phyloP scores from a whole-genome alignment of 2,797 vertebrate genomes.

The Sebastes taczanowskii region DNA sequence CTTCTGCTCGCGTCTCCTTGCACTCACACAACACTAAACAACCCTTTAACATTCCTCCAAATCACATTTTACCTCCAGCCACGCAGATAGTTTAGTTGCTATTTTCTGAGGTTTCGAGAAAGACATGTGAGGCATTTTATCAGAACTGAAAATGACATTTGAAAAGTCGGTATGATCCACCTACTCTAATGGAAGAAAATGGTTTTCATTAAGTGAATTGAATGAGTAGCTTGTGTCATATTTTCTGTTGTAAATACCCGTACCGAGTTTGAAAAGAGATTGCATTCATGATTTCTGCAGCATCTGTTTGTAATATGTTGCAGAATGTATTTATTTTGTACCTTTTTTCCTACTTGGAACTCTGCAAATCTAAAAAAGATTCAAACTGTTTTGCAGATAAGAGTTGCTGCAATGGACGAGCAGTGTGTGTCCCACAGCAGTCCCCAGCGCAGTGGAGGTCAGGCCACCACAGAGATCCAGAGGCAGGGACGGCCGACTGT shows the following conservation, averaged over 20 bases:
- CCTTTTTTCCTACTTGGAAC: neutral
- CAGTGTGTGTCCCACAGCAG: slow-evolving; percentile 80
- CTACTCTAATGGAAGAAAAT: neutral
- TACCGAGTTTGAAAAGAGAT: neutral
- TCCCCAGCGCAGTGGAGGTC: slow-evolving; percentile 70
- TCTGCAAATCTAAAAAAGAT: neutral
- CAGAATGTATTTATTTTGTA: neutral
- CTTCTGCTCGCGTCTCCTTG: slow-evolving; percentile 15
- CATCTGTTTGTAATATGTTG: neutral
- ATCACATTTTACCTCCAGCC: neutral
- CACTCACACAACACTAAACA: slow-evolving; percentile 1
- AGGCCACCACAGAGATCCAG: slow-evolving; percentile 45
- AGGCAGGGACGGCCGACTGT: slow-evolving; percentile 75
- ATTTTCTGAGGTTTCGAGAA: neutral
- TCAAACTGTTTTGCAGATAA: slow-evolving; percentile 59
- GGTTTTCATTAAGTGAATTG: neutral
- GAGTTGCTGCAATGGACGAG: slow-evolving; percentile 87
- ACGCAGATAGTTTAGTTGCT: neutral
- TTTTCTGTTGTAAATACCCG: neutral
- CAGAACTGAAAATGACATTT: neutral
- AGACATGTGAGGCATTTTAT: neutral
- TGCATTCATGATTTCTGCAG: neutral
- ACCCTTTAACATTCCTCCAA: neutral
- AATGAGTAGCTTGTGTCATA: neutral
- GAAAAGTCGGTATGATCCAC: neutral